Conservation (phyloP, 1,140 invertebrate genomes). For the Armadillidium nasatum region DNA sequence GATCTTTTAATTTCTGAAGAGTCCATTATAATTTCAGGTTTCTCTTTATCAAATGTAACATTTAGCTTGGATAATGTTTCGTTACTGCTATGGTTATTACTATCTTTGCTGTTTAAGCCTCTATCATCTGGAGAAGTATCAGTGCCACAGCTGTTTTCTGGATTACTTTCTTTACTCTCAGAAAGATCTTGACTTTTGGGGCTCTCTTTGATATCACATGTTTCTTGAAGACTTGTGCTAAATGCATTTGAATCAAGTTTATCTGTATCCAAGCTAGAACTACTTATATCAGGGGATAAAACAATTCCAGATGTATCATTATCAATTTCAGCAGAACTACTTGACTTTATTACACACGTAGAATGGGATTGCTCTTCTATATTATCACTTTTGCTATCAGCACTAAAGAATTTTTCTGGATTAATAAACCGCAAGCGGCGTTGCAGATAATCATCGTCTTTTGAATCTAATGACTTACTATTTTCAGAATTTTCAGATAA, state of each 20-base stretch:
- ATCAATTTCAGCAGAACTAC: neutral
- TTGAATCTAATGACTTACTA: neutral
- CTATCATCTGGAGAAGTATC: no score
- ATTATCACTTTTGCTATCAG: neutral
- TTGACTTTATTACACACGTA: neutral
- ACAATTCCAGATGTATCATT: neutral
- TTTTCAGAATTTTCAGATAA: neutral
- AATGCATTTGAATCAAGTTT: constrained; percentile 1
- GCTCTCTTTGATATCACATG: neutral
- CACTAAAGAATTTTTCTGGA: constrained; percentile 2
- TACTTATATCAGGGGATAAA: neutral
- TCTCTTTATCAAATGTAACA: no score
- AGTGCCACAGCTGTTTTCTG: no score
- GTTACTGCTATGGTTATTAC: no score
- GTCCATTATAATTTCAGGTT: no score
- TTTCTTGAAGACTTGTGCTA: constrained; percentile 4
- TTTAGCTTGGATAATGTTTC: no score
- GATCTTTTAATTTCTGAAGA: no score
- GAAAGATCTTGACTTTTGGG: neutral
- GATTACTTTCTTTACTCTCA: neutral
- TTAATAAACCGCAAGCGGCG: neutral
- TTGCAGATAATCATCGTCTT: neutral
- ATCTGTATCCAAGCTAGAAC: constrained; percentile 3
- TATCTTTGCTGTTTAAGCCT: no score
- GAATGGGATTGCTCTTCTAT: neutral